Conservation (phyloP, 2,888 invertebrate species). For the Nymphalis c-album region DNA sequence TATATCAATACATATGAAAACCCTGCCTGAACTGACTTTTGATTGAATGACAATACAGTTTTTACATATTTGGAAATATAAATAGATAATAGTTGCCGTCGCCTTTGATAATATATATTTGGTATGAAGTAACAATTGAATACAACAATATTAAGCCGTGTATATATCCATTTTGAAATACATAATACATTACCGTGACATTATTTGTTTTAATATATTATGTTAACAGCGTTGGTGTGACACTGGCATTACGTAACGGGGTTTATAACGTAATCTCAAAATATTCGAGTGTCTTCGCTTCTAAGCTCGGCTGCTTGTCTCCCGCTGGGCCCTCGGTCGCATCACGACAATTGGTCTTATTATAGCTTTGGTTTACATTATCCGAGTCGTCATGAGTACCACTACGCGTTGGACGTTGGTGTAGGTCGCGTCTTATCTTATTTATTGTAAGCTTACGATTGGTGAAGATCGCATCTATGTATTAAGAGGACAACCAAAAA, state of each 20-base stretch:
- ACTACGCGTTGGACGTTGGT: conserved; percentile 1
- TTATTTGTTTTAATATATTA: no score
- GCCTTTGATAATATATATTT: no score
- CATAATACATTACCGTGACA: no score
- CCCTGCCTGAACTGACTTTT: no score
- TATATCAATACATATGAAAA: no score
- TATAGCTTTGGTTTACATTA: conserved; percentile 14
- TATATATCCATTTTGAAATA: no score
- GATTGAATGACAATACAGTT: no score
- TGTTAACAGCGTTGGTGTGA: no score
- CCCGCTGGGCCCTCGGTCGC: conserved; percentile 17
- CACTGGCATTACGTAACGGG: neutral
- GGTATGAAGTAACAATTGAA: no score
- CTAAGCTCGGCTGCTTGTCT: neutral
- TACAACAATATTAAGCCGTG: no score
- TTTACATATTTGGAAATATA: no score
- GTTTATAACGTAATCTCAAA: neutral
- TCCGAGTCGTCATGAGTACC: neutral
- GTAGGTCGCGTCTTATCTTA: conserved; percentile 9
- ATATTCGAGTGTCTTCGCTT: neutral
- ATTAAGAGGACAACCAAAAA: neutral
- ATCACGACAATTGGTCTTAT: conserved; percentile 17
- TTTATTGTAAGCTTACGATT: neutral
- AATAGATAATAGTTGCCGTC: no score
- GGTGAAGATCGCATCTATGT: neutral